Evolutionary conservation across 2,113 vertebrate species (phyloP), one percentile per base, ranked within the genome.

Genomic region (Podarcis muralis): DNA sequence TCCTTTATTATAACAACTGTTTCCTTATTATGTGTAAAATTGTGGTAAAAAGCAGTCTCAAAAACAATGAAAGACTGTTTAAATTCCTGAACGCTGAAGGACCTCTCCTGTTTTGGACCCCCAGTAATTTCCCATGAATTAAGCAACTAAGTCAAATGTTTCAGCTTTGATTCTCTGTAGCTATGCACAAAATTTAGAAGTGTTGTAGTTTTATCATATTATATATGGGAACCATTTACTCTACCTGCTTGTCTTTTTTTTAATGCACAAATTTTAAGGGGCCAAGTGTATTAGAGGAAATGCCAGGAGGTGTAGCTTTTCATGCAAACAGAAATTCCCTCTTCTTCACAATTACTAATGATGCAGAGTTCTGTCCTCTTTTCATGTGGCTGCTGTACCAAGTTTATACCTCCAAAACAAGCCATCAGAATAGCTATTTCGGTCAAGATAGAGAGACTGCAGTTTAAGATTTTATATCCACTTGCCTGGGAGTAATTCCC

Each of bases 1-100:
- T 18, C 3, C 85, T 57, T 84, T 92, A 87, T 40, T 59, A 66
- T 62, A 71, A 69, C 90, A 43, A 82, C 80, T 35, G 18, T 85
- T 88, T 75, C 16, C 30, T 85, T 71, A 76, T 77, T 90, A 76
- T 83, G 68, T 72, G 62, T 53, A 48, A 48, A 84, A 72, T 81
- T 59, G 4, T 57, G 22, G n/a, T 27, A 16, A 40, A 87, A 74
- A 40, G 43, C 30, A 82, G 43, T 48, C 43, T 48, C 88, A 91
- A 81, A 93, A 53, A 68, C 69, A 82, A 53, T 69, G 4, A 25
- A 89, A 80, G 20, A 81, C 87, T 35, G 35, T 59, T 80, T 48
- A n/a, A 80, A 18, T 80, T 57, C 48, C 13, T 57, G n/a, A 57
- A 57, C 15, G 15, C 22, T 9, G 12, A 43, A 48, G 32, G 76